Percentiles rank a stretch among this genome's conserved stretches.
phyloP scores from a whole-genome alignment of 2,888 invertebrate genomes.

The Liodrosophila aerea region DNA sequence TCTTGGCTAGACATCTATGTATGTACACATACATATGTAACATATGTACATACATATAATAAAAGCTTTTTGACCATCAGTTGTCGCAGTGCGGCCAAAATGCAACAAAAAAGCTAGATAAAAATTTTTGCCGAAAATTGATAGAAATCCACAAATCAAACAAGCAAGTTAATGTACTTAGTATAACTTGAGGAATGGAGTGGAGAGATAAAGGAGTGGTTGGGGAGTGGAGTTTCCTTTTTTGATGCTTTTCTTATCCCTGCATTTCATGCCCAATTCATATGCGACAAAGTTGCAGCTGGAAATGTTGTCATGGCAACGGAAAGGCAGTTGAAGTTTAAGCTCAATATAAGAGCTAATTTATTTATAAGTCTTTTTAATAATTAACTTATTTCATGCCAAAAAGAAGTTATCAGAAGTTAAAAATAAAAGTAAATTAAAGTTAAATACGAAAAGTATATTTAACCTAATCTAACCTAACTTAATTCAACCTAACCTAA shows the following conservation, averaged over 20 bases:
- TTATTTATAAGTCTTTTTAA: no score
- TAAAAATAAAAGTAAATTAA: no score
- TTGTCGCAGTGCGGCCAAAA: constrained; percentile 51
- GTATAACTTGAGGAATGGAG: constrained; percentile 8
- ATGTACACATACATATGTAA: no score
- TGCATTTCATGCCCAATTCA: constrained; percentile 20
- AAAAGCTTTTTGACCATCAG: constrained; percentile 29
- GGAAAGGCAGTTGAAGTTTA: no score
- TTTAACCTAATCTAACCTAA: no score
- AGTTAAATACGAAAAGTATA: no score
- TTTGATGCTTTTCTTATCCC: not conserved
- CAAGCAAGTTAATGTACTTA: constrained; percentile 14
- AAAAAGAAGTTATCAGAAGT: no score
- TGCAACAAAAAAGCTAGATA: constrained; percentile 28
- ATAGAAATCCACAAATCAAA: constrained; percentile 65
- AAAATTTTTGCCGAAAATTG: constrained; percentile 41
- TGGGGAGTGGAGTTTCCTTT: constrained; percentile 4
- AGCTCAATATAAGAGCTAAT: no score
- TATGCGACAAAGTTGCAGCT: constrained; percentile 52
- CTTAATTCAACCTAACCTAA: no score
- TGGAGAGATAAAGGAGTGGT: no score
- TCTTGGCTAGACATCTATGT: constrained; percentile 57
- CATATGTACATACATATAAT: constrained; percentile 3
- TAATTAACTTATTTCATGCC: no score
- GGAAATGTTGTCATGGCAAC: constrained; percentile 6